phyloP scores from a whole-genome alignment of 2,113 vertebrate species.

The Coreoperca whiteheadi region DNA sequence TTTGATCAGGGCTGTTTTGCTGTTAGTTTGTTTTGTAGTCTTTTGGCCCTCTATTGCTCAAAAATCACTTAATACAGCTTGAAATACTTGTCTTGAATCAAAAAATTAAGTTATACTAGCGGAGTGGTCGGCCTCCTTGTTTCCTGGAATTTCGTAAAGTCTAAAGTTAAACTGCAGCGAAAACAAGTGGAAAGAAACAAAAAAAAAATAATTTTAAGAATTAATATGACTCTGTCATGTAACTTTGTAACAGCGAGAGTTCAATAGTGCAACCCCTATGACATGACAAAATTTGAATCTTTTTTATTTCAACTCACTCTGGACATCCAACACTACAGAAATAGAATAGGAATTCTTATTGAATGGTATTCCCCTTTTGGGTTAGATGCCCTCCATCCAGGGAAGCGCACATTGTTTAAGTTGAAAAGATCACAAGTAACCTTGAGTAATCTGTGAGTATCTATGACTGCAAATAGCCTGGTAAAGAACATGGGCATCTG shows the following conservation, averaged over 20 bases:
- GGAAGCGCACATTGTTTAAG: slow-evolving; percentile 10
- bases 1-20: background rate
- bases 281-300: background rate
- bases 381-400: slow-evolving; percentile 26
- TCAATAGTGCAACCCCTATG: background rate
- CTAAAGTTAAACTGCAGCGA: background rate
- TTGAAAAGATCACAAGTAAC: slow-evolving; percentile 36
- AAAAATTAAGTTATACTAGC: background rate
- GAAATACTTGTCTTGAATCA: background rate
- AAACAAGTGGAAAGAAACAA: background rate
- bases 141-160: background rate
- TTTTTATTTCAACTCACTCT: background rate
- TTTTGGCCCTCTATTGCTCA: background rate
- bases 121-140: background rate
- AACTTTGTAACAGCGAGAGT: background rate
- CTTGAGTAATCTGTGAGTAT: slow-evolving; percentile 37
- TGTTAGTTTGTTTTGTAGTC: background rate
- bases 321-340: slow-evolving; percentile 11
- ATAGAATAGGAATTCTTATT: slow-evolving; percentile 4
- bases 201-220: background rate
- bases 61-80: background rate
- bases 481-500: slow-evolving; percentile 37
- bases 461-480: slow-evolving; percentile 20
- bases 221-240: background rate
- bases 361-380: slow-evolving; percentile 23